Evolutionary conservation across 2,113 vertebrate genomes (phyloP), one percentile per base, ranked within the genome.

Genomic region (Capreolus pygargus): DNA sequence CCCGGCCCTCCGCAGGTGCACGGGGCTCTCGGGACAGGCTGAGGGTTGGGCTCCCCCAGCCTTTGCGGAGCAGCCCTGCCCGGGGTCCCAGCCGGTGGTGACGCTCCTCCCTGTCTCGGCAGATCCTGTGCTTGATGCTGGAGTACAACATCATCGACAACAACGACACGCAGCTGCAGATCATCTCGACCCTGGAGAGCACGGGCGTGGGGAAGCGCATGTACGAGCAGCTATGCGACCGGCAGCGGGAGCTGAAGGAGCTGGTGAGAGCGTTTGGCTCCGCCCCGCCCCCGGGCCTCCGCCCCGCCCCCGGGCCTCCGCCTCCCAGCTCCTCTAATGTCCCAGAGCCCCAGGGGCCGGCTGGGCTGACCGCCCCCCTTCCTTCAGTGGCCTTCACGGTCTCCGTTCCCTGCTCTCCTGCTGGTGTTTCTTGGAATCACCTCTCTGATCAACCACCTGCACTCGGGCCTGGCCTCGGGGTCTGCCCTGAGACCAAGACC

Each of bases 91-190:
- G 39, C n/a, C 0, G 0, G 36, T 2, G 1, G 28, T 96, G 19
- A 98, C 9, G 6, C 47, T 1, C 7, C 85, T 47, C 86, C 54
- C 2, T 0, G 85, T 86, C 89, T 1, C 3, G 7, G 55, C 98
- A 99, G 99, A 99, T 99, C 98, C 98, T 99, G 97, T 99, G 99
- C 97, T 98, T 99, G 98, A 99, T 99, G 99, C 99, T 99, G 98
- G 99, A 99, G 94, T 99, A 99, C 98, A 99, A 99, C 99, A 99
- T 99, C 98, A 99, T 99, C 3, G 99, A 99, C 98, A 99, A 99
- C 98, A 99, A 99, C 1, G 99, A 99, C 99, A 99, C 99, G 1
- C 99, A 99, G 98, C 99, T 99, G 97, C 99, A 99, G 99, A 99
- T 99, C 99, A 99, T 99, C 99, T 99, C 99, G 76, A 99, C 99